A percentile compares a stretch with the other conserved stretches of the same genome.
phyloP scores from a whole-genome alignment of 2,888 invertebrate species.

The Eledona agricola region DNA sequence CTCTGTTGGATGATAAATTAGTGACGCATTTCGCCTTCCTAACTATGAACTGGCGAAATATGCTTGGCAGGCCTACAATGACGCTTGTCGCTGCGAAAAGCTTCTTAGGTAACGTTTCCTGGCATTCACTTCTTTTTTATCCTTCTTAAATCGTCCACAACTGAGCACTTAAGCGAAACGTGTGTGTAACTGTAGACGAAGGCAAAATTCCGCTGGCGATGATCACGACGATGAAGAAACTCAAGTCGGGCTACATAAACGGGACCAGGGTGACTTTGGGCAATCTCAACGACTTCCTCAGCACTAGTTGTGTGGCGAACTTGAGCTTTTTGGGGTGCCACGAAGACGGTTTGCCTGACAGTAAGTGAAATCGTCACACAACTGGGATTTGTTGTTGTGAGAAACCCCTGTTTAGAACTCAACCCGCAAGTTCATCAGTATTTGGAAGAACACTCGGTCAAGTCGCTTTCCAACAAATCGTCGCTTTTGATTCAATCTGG shows the following conservation, averaged over 20 bases:
- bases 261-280: slow-evolving; percentile 98
- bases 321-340: slow-evolving; percentile 94
- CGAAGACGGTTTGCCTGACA: slow-evolving; percentile 90
- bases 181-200: slow-evolving; percentile 87
- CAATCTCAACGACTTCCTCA: slow-evolving; percentile 93
- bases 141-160: no score
- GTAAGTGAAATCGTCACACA: no score
- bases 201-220: slow-evolving; percentile 92
- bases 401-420: slow-evolving; percentile 64
- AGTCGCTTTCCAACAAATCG: slow-evolving; percentile 78
- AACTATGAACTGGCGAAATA: slow-evolving; percentile 96
- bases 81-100: slow-evolving; percentile 87
- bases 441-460: slow-evolving; percentile 84
- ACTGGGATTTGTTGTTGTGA: background rate
- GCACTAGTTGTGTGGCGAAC: slow-evolving; percentile 97
- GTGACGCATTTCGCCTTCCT: slow-evolving; percentile 94
- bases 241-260: slow-evolving; percentile 98
- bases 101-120: slow-evolving; percentile 78
- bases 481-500: slow-evolving; percentile 70
- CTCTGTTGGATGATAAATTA: slow-evolving; percentile 92
- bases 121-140: no score
- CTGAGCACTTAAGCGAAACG: no score
- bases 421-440: slow-evolving; percentile 87
- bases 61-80: slow-evolving; percentile 95
- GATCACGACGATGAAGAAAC: slow-evolving; percentile 97